Base-by-base conservation (phyloP, 2,113 vertebrate species). In the Engraulis encrasicolus region DNA sequence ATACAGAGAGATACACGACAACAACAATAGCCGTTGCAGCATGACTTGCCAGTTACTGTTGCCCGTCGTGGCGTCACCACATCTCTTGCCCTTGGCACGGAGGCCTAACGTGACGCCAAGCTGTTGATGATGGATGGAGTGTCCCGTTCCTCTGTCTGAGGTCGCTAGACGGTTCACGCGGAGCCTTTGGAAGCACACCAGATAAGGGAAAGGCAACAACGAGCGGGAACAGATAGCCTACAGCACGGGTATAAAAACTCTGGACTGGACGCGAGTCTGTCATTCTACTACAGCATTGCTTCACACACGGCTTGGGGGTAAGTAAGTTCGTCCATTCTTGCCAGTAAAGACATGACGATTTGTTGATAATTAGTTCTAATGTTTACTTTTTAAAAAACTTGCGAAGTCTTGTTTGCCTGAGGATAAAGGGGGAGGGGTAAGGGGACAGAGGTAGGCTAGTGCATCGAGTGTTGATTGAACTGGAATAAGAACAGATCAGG, bases 141-240 rank as follows among this genome's bases (percentile, higher is more conserved):
- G 88, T 85, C 85, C 86, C 91, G 91, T 92, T 89, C 90, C 84
- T 78, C 81, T 7, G 17, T n/a, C 84, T 86, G 91, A 92, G 91
- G 90, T 92, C 91, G 87, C 40, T n/a, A 37, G 52, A 81, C 54
- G 38, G 81, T 82, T 37, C 18, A 18, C 12, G 2, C 78, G 18
- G 36, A 6, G n/a, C 23, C 23, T 66, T 12, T 11, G 23, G 58
- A 66, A 11, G 7, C 23, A 66, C 58, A 66, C 1, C 0, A 31
- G 58, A 66, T 66, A 66, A 66, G 58, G 58, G 2, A 66, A 66
- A 66, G 58, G n/a, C 23, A 31, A 66, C 58, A 9, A n/a, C n/a
- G 58, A 31, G 1, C 15, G 6, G 23, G 9, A n/a, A 27, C 12
- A 31, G 27, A 66, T 31, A n/a, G n/a, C n/a, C n/a, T n/a, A 66